Base-by-base conservation (phyloP, 2,113 vertebrate species). In the Acrocephalus kingi region DNA sequence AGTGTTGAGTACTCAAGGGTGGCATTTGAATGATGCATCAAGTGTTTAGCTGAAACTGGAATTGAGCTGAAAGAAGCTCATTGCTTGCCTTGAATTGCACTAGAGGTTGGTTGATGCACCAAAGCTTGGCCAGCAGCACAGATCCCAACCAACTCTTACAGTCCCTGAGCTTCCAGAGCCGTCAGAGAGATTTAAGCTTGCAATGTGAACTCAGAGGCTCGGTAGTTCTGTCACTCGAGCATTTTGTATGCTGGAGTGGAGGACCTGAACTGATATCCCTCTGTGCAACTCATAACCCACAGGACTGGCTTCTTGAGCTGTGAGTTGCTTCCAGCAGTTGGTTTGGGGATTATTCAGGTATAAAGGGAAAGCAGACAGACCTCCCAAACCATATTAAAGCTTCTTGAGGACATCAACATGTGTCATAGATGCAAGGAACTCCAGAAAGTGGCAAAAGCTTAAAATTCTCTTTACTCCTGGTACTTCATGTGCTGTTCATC, bases 111-210 rank as follows among this genome's bases (percentile, higher is more conserved):
- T 19, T 61, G 58, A 43, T 43, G 58, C 25, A 46, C 31, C 52
- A 12, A 48, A 56, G 49, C 33, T 74, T 10, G 8, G n/a, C 7
- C 7, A 18, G 69, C 24, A 72, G 78, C 64, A 20, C 18, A 41
- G 62, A 63, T 71, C 28, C 18, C 49, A 73, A 21, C 31, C 23
- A n/a, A 20, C 13, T 46, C 16, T 14, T 31, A 48, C 14, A 30
- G 35, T 31, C 28, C 37, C 22, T 37, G 25, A 39, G 68, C 35
- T 89, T 84, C 63, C 84, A 56, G 58, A 81, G 18, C 9, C 4
- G 0, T 21, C 30, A 0, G 0, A 41, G 43, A 55, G 27, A 37
- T 72, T 18, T 1, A 3, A 22, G 56, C 30, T 87, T 55, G 35
- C 13, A 18, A 5, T 0, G 0, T 21, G 37, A 66, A 33, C 35